These are phyloP conservation scores for Drosophila seguyi DNA, from an alignment of 1,140 invertebrate genomes.

Conservation along the genomic window DNA sequence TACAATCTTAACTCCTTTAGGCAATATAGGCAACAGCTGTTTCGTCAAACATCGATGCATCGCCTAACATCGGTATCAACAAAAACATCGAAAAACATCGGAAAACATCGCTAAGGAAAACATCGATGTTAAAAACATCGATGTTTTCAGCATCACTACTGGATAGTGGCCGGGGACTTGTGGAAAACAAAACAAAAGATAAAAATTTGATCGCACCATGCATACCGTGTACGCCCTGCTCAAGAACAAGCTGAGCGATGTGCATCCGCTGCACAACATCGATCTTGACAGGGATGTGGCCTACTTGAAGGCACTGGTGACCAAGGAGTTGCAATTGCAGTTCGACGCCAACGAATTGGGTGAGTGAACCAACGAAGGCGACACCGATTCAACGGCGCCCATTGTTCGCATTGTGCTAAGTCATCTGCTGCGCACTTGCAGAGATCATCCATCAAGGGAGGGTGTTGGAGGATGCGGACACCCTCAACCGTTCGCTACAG, in stretches of 20 bases:
- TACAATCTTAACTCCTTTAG: too few relatives aligned
- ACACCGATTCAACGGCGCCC: neutral
- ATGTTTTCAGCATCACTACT: too few relatives aligned
- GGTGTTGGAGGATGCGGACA: conserved; percentile 62
- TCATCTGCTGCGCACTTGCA: conserved; percentile 61
- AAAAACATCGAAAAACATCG: too few relatives aligned
- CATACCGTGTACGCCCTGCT: conserved; percentile 72
- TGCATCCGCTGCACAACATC: conserved; percentile 70
- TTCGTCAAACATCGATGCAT: too few relatives aligned
- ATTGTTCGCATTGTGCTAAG: conserved; percentile 39
- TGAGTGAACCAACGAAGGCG: conserved; percentile 33
- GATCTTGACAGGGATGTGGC: conserved; percentile 69
- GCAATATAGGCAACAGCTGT: too few relatives aligned
- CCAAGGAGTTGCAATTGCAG: conserved; percentile 66
- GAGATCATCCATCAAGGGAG: conserved; percentile 74
- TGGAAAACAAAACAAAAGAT: conserved; percentile 41
- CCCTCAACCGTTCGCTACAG: conserved; percentile 43
- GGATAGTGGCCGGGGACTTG: neutral
- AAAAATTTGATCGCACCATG: conserved; percentile 34
- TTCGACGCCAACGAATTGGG: conserved; percentile 73
- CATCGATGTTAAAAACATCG: too few relatives aligned
- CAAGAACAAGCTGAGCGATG: conserved; percentile 73
- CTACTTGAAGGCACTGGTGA: conserved; percentile 68
- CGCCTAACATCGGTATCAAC: too few relatives aligned
- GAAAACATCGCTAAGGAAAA: too few relatives aligned